These are phyloP conservation scores for Albula goreensis DNA, from an alignment of 2,113 vertebrate species.

Conservation along the genomic window DNA sequence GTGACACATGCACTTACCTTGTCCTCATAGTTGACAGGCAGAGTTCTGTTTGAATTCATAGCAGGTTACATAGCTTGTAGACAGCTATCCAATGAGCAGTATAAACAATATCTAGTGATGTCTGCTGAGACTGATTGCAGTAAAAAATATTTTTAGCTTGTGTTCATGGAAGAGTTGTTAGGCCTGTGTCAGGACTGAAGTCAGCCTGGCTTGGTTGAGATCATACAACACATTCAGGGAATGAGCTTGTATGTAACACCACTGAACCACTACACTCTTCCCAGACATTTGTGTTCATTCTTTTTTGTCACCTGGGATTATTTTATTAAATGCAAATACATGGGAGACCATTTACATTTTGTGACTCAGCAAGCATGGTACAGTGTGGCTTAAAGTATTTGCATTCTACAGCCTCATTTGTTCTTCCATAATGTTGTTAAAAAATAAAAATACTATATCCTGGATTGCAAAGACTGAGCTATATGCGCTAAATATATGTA, in stretches of 20 bases:
- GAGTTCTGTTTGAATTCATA: not conserved
- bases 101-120: not conserved
- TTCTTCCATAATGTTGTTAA: not conserved
- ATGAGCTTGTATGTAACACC: not conserved
- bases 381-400: not conserved
- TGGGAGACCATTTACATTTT: not conserved
- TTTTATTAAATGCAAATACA: not conserved
- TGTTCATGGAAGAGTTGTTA: not conserved
- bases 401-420: not conserved
- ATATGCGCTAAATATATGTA: not conserved
- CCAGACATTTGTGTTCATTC: not conserved
- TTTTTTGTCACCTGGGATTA: not conserved
- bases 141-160: not conserved
- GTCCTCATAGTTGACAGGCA: not conserved
- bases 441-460: not conserved
- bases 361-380: not conserved
- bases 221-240: not conserved
- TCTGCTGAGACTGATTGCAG: not conserved
- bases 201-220: not conserved
- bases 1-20: not conserved
- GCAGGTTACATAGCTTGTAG: not conserved
- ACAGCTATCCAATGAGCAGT: not conserved
- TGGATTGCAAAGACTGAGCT: not conserved
- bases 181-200: not conserved
- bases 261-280: too few relatives aligned